A percentile compares a stretch with the other conserved stretches of the same genome.
Evolutionary conservation across 2,113 vertebrate species (phyloP).

Genomic region (Calonectris borealis): DNA sequence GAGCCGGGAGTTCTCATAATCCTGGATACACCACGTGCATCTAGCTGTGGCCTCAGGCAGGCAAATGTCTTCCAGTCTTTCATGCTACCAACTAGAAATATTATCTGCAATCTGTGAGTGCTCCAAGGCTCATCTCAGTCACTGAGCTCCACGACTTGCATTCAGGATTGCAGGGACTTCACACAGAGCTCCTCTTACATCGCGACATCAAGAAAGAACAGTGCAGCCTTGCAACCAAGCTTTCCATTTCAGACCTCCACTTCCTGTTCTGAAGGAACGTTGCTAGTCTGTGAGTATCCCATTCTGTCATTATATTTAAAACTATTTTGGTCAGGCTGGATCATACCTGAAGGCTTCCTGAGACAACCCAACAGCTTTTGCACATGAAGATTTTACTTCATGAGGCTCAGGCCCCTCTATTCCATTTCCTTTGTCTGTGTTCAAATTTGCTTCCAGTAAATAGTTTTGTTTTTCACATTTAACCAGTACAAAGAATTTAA

Average conservation of each 20-base stretch:
- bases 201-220: fast-evolving
- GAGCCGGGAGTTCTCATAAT: neutral
- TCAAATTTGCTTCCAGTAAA: neutral
- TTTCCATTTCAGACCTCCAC: neutral
- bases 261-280: neutral
- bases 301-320: neutral
- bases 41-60: neutral
- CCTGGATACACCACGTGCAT: neutral
- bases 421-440: neutral
- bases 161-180: neutral
- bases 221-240: neutral
- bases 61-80: neutral
- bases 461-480: constrained; percentile 1
- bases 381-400: neutral
- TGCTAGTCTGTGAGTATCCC: neutral
- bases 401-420: neutral
- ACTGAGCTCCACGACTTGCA: neutral
- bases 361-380: neutral
- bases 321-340: neutral
- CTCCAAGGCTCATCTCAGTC: neutral
- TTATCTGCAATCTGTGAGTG: neutral
- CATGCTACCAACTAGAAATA: neutral
- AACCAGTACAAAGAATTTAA: constrained; percentile 6
- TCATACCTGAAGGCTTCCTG: neutral
- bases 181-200: neutral